Percentiles rank a stretch among this genome's conserved stretches.
These are phyloP conservation scores for Oophaga sylvatica DNA, from an alignment of 2,797 vertebrate species.

Conservation along the genomic window DNA sequence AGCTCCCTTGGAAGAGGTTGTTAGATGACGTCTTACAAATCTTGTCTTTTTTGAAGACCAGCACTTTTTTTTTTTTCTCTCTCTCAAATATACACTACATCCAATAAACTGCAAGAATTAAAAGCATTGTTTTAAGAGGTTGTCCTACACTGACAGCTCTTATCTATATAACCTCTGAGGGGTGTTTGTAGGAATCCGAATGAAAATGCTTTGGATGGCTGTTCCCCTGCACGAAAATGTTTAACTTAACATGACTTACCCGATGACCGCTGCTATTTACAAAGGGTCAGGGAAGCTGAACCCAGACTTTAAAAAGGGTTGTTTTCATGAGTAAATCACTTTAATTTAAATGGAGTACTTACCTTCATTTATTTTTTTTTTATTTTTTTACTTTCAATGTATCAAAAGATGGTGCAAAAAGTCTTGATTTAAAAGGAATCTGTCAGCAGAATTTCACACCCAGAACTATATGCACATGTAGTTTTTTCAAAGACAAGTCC, in stretches of 20 bases:
- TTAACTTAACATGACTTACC: background rate
- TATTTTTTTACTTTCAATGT: too few species aligned
- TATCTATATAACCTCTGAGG: background rate
- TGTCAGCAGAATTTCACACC: too few species aligned
- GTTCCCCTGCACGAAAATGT: background rate
- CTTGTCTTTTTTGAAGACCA: background rate
- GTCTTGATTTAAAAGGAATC: too few species aligned
- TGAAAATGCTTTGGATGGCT: background rate
- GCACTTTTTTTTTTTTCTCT: background rate
- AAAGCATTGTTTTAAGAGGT: background rate
- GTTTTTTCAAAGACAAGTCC: too few species aligned
- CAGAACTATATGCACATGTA: too few species aligned
- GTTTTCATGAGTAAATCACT: too few species aligned
- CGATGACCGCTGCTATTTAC: too few species aligned
- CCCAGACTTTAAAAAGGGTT: too few species aligned
- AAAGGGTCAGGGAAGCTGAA: too few species aligned
- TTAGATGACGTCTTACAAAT: background rate
- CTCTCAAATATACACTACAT: background rate
- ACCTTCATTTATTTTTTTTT: too few species aligned
- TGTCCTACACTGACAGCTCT: background rate
- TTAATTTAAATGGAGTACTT: too few species aligned
- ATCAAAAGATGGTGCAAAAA: too few species aligned
- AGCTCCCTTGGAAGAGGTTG: background rate
- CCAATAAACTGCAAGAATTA: background rate
- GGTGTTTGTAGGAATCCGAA: background rate